These are phyloP conservation scores for Myioborus miniatus DNA, from an alignment of 2,797 vertebrate genomes.

Conservation along the genomic window DNA sequence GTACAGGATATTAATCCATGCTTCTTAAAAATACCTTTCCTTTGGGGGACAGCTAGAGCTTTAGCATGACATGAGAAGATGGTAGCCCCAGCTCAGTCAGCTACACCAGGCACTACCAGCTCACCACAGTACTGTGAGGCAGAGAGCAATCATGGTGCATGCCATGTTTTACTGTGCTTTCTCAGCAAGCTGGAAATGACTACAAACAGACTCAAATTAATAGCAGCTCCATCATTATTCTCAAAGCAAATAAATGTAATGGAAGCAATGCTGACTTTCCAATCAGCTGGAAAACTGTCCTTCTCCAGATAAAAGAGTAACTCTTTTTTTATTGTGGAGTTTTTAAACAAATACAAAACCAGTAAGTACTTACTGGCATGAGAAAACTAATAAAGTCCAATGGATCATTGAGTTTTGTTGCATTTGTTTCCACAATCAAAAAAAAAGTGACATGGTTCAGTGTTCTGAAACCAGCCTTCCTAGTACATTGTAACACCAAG, in stretches of 20 bases:
- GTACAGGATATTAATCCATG: neutral
- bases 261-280: neutral
- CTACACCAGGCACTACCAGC: neutral
- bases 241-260: neutral
- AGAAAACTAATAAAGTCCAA: neutral
- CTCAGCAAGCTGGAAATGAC: neutral
- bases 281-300: neutral
- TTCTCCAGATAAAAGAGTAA: neutral
- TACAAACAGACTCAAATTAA: neutral
- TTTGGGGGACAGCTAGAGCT: neutral
- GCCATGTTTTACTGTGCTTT: neutral
- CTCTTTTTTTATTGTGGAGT: neutral
- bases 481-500: neutral
- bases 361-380: neutral
- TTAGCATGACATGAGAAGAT: neutral
- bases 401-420: neutral
- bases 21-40: neutral
- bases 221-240: neutral
- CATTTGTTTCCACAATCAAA: neutral
- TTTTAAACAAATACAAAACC: neutral
- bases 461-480: neutral
- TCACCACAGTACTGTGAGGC: neutral
- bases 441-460: neutral
- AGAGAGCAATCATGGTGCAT: neutral
- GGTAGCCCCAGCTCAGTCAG: neutral